Conservation (phyloP, 2,797 vertebrate species). For the Platalea minor region DNA sequence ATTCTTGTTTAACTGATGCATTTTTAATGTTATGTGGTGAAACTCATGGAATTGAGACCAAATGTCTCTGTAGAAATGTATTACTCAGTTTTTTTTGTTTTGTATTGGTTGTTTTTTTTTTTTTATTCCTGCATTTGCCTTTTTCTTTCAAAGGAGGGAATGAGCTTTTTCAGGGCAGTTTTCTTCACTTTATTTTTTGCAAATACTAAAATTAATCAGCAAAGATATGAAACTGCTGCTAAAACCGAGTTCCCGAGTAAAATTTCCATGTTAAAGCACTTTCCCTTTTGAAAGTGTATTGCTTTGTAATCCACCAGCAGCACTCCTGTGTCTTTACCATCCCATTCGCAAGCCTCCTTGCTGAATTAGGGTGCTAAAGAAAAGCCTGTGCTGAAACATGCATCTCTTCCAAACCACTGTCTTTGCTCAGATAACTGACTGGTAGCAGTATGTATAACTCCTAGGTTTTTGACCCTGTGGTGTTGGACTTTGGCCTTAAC, state of each 20-base stretch:
- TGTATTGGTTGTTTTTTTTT: accelerated
- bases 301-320: not conserved
- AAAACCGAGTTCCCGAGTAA: not conserved
- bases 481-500: not conserved
- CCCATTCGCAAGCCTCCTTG: not conserved
- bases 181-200: not conserved
- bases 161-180: not conserved
- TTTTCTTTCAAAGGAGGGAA: not conserved
- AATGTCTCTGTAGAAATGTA: not conserved
- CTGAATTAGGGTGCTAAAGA: not conserved
- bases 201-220: not conserved
- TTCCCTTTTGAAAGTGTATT: not conserved
- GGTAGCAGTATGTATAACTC: accelerated
- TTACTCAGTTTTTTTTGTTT: not conserved
- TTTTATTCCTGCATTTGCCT: not conserved
- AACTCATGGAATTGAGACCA: not conserved
- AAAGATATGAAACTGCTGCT: not conserved
- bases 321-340: not conserved
- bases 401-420: not conserved
- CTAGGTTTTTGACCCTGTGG: not conserved
- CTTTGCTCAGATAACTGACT: not conserved
- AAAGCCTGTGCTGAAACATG: not conserved
- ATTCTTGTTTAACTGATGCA: not conserved
- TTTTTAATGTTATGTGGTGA: not conserved
- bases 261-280: not conserved